These are phyloP conservation scores for Tachina fera DNA, from an alignment of 2,888 invertebrate genomes.

Conservation along the genomic window DNA sequence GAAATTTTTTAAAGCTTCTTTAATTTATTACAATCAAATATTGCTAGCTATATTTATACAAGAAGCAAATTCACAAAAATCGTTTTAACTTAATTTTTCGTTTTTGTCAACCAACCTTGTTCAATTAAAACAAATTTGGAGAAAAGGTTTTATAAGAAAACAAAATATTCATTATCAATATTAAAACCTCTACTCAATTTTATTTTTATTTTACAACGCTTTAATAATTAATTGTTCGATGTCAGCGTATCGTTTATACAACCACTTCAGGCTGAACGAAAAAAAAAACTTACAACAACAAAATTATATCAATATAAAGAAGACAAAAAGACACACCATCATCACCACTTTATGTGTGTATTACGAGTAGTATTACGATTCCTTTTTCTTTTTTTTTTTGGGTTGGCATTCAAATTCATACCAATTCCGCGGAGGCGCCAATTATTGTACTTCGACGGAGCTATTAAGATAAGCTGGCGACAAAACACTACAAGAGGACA, in stretches of 20 bases:
- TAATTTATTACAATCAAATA: background rate
- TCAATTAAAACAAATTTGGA: slow-evolving; percentile 2
- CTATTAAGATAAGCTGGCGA: slow-evolving; percentile 77
- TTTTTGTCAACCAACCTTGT: background rate
- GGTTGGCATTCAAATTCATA: slow-evolving; percentile 38
- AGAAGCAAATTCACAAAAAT: background rate
- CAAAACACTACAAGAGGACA: slow-evolving; percentile 69
- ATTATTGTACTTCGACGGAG: slow-evolving; percentile 77
- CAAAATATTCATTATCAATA: slow-evolving; percentile 65
- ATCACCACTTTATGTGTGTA: background rate
- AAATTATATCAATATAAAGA: slow-evolving; percentile 31
- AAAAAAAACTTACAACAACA: slow-evolving; percentile 31
- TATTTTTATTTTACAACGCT: slow-evolving; percentile 65
- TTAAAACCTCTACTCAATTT: slow-evolving; percentile 61
- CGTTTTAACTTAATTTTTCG: background rate
- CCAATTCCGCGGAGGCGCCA: slow-evolving; percentile 75
- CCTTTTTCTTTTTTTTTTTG: too few species aligned
- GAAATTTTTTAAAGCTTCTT: background rate
- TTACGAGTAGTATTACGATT: background rate
- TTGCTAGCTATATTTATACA: background rate
- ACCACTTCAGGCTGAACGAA: slow-evolving; percentile 51
- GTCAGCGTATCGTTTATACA: slow-evolving; percentile 70
- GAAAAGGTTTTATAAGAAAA: slow-evolving; percentile 42
- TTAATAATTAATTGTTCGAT: slow-evolving; percentile 71
- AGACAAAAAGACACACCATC: slow-evolving; percentile 8